Evolutionary conservation across 2,888 invertebrate genomes (phyloP).

Genomic region (Steinernema hermaphroditum): DNA sequence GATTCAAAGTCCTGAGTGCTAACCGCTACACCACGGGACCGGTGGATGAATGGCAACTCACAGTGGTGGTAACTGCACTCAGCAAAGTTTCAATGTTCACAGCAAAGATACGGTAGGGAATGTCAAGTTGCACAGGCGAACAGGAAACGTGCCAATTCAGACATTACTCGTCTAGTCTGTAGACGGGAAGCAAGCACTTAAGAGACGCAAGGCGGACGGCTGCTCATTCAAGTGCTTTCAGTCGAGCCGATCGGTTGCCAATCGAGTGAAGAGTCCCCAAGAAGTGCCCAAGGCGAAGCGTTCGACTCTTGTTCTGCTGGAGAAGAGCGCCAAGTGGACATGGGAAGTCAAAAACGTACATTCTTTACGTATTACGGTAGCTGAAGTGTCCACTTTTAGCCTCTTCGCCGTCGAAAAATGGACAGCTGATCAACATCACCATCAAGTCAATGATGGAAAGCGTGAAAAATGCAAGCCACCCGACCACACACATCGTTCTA

Average conservation of each 20-base stretch:
- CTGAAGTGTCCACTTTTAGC: neutral
- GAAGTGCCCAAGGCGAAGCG: too few species aligned
- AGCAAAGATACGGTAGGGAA: too few species aligned
- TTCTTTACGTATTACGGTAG: neutral
- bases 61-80: too few species aligned
- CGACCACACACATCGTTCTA: neutral
- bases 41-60: too few species aligned
- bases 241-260: neutral
- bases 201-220: too few species aligned
- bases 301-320: neutral
- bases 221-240: neutral
- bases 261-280: neutral
- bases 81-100: too few species aligned
- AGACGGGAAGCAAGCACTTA: neutral
- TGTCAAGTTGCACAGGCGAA: too few species aligned
- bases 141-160: too few species aligned
- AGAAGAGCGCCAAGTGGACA: slow-evolving; percentile 1
- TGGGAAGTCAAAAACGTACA: neutral
- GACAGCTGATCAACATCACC: neutral
- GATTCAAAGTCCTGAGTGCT: slow-evolving; percentile 61
- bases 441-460: slow-evolving; percentile 15
- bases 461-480: neutral
- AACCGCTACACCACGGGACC: slow-evolving; percentile 50
- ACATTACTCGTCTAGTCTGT: too few species aligned
- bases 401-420: neutral